Conservation (phyloP, 2,888 invertebrate species). For the Anarsia innoxiella region DNA sequence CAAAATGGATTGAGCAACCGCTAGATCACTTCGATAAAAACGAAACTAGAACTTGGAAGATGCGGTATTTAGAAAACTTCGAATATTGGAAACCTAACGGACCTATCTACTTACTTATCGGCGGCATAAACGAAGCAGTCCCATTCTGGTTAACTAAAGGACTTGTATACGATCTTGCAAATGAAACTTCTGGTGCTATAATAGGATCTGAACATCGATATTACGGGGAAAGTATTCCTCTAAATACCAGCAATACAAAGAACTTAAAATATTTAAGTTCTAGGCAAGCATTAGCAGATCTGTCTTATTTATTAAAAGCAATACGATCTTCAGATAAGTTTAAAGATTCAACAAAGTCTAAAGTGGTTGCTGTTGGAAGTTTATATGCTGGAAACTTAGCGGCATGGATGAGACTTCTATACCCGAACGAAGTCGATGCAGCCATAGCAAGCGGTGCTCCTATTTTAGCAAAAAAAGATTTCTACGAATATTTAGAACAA, state of each 20-base stretch:
- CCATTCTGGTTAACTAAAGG: neutral
- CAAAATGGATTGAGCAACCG: conserved; percentile 7
- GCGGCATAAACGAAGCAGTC: neutral
- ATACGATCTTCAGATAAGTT: conserved; percentile 13
- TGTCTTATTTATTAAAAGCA: conserved; percentile 9
- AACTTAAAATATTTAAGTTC: conserved; percentile 10
- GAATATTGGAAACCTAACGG: conserved; percentile 6
- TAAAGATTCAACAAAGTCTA: conserved; percentile 13
- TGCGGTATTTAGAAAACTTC: conserved; percentile 13
- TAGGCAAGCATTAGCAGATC: conserved; percentile 6
- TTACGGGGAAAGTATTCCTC: conserved; percentile 7
- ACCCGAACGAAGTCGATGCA: conserved; percentile 58
- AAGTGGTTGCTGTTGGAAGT: conserved; percentile 27
- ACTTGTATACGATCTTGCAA: conserved; percentile 1
- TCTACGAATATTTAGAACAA: conserved; percentile 9
- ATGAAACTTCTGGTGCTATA: conserved; percentile 10
- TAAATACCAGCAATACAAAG: neutral
- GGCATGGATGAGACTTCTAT: conserved; percentile 55
- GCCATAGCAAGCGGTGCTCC: conserved; percentile 65
- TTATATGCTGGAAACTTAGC: conserved; percentile 64
- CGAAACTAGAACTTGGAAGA: conserved; percentile 11
- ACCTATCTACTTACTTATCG: conserved; percentile 7
- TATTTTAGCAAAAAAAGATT: conserved; percentile 15
- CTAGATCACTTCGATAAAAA: conserved; percentile 4
- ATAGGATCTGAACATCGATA: conserved; percentile 14